Evolutionary conservation across 2,888 invertebrate genomes (phyloP), one percentile per base, ranked within the genome.

Genomic region (Ommatoiulus sabulosus): DNA sequence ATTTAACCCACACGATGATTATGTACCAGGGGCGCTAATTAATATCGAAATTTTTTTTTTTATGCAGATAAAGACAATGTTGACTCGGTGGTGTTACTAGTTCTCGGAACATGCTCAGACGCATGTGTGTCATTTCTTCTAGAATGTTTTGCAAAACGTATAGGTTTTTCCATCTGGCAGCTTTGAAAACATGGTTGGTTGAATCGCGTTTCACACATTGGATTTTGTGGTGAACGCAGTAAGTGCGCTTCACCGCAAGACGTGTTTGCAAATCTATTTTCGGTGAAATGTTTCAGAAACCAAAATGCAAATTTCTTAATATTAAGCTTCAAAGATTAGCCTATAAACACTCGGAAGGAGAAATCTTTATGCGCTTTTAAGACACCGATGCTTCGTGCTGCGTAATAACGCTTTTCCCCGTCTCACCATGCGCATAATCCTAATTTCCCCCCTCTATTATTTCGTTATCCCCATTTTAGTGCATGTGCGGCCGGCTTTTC

Each of bases 391-490:
- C 20, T 20, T 57, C 57, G 15, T 15, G 15, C 17, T 0, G 8
- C 8, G 48, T 12, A 10, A 10, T 17, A 17, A 63, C 6, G 5
- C 20, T 63, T 1, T 8, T 20, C 48, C 12, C 20, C 20, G 20
- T 20, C n/a, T 20, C 20, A 63, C 15, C 57, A 17, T 57, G 20
- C 63, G 63, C 63, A 63, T 63, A 63, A 63, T 63, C 63, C 63
- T 15, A 20, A 63, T 63, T 63, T 20, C 63, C 63, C 63, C 48
- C 63, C 6, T 63, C 63, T 3, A 63, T 63, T 63, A 63, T 63
- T 63, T 63, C 57, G 57, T 57, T 57, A 57, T 63, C 63, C 20
- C 63, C 63, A 63, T 63, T 63, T 63, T 20, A 63, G 63, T 57
- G 57, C 57, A 17, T 17, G 17, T 17, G 57, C 57, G 15, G 57